phyloP scores from a whole-genome alignment of 2,888 invertebrate species.

The Diarsia rubi region DNA sequence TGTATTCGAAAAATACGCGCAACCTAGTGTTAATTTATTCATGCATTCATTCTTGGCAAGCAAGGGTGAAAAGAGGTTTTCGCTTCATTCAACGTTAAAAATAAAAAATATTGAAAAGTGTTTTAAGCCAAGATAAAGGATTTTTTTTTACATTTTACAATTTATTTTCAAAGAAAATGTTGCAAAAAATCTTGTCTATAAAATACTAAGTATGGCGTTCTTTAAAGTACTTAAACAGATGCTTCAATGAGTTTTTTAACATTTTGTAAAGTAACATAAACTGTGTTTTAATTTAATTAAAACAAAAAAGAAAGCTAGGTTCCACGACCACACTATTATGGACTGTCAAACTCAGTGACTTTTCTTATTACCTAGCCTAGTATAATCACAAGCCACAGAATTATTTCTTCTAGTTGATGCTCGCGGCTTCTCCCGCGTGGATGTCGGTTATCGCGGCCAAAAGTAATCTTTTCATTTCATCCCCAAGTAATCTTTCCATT shows the following conservation, averaged over 20 bases:
- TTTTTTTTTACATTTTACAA: not conserved
- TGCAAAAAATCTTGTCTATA: not conserved
- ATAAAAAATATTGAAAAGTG: not conserved
- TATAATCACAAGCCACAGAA: not conserved
- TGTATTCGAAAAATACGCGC: not conserved
- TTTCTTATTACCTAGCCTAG: not conserved
- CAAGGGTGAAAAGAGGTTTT: not conserved
- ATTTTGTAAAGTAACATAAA: not conserved
- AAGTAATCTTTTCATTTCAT: too few relatives aligned
- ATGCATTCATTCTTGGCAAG: not conserved
- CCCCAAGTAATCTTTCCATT: too few relatives aligned
- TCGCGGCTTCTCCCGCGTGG: too few relatives aligned
- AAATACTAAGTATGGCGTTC: too few relatives aligned
- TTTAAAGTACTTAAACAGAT: not conserved
- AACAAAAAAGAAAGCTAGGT: not conserved
- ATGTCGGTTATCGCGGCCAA: too few relatives aligned
- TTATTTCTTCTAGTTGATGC: too few relatives aligned
- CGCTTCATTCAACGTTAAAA: not conserved
- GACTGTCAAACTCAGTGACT: not conserved
- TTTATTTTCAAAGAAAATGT: not conserved
- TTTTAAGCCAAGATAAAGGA: slow-evolving; percentile 7
- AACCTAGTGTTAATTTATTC: not conserved
- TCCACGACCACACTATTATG: not conserved
- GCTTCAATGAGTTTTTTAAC: not conserved
- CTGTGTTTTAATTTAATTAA: not conserved